phyloP scores from a whole-genome alignment of 2,888 invertebrate species.

The Phengaris alcon region DNA sequence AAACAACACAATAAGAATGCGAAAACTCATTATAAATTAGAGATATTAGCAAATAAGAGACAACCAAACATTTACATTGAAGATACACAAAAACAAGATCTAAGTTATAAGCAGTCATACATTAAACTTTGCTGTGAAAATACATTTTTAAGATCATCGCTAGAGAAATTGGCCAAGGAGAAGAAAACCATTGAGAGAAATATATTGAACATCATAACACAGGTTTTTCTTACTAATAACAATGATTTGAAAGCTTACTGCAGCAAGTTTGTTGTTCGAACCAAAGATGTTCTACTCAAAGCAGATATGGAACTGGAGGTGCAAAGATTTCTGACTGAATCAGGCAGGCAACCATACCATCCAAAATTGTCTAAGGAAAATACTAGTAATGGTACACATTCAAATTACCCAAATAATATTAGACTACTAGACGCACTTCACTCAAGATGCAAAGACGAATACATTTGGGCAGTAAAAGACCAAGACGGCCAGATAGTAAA shows the following conservation, averaged over 20 bases:
- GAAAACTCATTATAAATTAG: conserved; percentile 55
- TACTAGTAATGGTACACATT: not conserved
- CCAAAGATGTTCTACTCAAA: conserved; percentile 55
- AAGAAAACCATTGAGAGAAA: conserved; percentile 58
- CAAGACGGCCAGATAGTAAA: conserved; percentile 60
- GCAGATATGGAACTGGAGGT: conserved; percentile 58
- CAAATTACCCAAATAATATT: not conserved
- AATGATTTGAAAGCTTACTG: conserved; percentile 59
- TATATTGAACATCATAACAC: conserved; percentile 54
- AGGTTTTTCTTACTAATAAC: conserved; percentile 59
- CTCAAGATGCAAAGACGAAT: conserved; percentile 48
- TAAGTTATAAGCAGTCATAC: conserved; percentile 64
- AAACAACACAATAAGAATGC: conserved; percentile 58
- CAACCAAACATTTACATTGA: conserved; percentile 51
- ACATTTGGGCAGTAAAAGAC: conserved; percentile 61
- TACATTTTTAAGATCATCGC: conserved; percentile 53
- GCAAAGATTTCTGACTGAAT: conserved; percentile 51
- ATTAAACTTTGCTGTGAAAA: conserved; percentile 64
- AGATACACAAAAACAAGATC: conserved; percentile 53
- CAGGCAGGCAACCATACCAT: conserved; percentile 31
- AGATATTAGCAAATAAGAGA: conserved; percentile 57
- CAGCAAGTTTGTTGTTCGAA: conserved; percentile 57
- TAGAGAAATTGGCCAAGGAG: conserved; percentile 54
- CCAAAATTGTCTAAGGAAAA: too few relatives aligned
- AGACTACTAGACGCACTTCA: not conserved